phyloP scores from a whole-genome alignment of 2,888 invertebrate genomes.

The Limnephilus rhombicus region DNA sequence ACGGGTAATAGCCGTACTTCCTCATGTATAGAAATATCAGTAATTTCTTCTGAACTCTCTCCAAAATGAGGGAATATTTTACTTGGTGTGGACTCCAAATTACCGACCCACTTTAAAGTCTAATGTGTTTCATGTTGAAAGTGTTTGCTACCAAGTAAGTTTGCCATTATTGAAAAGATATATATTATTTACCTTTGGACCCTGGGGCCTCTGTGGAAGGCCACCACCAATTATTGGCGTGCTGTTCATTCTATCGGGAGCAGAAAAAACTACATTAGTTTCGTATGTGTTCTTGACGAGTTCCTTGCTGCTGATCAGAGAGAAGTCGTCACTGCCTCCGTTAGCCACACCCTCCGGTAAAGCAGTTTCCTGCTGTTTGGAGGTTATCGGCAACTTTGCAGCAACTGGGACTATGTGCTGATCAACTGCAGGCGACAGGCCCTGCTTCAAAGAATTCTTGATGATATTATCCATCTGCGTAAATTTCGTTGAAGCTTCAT shows the following conservation, averaged over 20 bases:
- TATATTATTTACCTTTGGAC: background rate
- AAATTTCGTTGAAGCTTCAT: background rate
- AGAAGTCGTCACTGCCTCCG: background rate
- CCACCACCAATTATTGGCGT: background rate
- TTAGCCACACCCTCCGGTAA: background rate
- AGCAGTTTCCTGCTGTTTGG: background rate
- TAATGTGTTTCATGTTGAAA: too few species aligned
- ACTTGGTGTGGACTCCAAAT: too few species aligned
- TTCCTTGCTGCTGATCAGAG: background rate
- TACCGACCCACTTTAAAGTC: too few species aligned
- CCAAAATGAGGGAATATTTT: too few species aligned
- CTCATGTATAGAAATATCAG: too few species aligned
- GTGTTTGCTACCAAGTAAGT: background rate
- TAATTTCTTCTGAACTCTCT: too few species aligned
- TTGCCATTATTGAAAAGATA: background rate
- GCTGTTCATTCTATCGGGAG: background rate
- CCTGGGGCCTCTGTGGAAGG: background rate
- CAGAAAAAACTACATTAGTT: background rate
- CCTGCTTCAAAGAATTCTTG: background rate
- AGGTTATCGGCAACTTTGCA: background rate
- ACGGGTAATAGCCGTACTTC: too few species aligned
- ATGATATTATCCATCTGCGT: background rate
- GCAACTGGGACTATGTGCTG: background rate
- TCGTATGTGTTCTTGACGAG: background rate
- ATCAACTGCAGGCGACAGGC: background rate